Conservation (phyloP, 2,888 invertebrate genomes). For the Athalia circularis region DNA sequence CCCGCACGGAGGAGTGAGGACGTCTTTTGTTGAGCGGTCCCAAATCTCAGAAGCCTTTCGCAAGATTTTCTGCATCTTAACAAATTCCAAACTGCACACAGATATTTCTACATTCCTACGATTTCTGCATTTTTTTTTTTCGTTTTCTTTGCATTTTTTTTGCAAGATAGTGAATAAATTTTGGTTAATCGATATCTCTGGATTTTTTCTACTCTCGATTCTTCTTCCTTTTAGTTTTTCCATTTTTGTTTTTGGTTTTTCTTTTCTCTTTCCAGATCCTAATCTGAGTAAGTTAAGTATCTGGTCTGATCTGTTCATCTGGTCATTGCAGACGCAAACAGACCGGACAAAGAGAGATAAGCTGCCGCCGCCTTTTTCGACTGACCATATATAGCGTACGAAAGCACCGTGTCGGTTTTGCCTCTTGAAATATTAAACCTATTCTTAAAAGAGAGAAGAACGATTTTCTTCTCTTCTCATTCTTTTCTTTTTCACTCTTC, state of each 20-base stretch:
- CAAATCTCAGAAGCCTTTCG: conserved; percentile 4
- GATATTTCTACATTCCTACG: too few species aligned
- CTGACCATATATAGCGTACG: conserved; percentile 14
- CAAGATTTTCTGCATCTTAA: background rate
- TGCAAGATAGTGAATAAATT: background rate
- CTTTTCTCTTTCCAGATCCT: background rate
- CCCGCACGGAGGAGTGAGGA: background rate
- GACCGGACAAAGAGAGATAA: conserved; percentile 45
- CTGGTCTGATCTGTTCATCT: conserved; percentile 28
- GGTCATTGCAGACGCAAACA: conserved; percentile 42
- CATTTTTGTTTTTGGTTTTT: too few species aligned
- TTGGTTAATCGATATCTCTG: background rate
- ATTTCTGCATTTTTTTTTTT: too few species aligned
- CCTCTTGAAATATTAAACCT: conserved; percentile 42
- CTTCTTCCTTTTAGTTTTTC: too few species aligned
- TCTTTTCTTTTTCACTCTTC: background rate
- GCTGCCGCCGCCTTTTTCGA: conserved; percentile 14
- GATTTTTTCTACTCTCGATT: too few species aligned
- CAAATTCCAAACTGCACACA: too few species aligned
- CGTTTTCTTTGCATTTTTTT: too few species aligned
- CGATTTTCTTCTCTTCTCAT: too few species aligned
- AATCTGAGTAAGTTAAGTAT: conserved; percentile 43
- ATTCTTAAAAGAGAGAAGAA: background rate
- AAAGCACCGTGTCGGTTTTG: background rate
- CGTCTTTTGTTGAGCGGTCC: conserved; percentile 4